Evolutionary conservation across 2,888 invertebrate genomes (phyloP).

Genomic region (Galeruca laticollis): DNA sequence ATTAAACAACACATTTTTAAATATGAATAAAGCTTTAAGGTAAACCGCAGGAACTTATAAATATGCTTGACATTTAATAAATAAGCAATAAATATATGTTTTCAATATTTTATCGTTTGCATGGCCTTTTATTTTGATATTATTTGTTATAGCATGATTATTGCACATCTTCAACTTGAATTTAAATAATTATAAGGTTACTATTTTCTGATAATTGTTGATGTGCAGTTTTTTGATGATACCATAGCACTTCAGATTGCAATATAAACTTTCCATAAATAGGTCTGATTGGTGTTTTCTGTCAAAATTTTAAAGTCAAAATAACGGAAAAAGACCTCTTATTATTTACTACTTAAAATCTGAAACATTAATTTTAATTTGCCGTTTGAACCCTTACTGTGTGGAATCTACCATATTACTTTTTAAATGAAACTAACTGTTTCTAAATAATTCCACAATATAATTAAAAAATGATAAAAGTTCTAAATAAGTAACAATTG

Average conservation of each 20-base stretch:
- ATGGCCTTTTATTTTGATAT: constrained; percentile 9
- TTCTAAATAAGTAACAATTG: too few relatives aligned
- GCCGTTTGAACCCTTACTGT: too few relatives aligned
- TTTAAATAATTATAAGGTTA: constrained; percentile 8
- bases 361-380: too few relatives aligned
- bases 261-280: not conserved
- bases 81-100: constrained; percentile 5
- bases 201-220: constrained; percentile 10
- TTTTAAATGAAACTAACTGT: too few relatives aligned
- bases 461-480: too few relatives aligned
- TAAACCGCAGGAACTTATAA: constrained; percentile 13
- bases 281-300: not conserved
- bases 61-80: constrained; percentile 11
- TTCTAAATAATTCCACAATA: too few relatives aligned
- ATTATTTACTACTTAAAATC: too few relatives aligned
- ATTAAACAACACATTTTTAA: not conserved
- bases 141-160: constrained; percentile 18
- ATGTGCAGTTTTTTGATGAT: constrained; percentile 15
- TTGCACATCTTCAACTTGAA: constrained; percentile 32
- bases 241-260: not conserved
- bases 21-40: not conserved
- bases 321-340: too few relatives aligned
- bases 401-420: too few relatives aligned
- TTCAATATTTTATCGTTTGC: not conserved
- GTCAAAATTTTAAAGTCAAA: not conserved